Evolutionary conservation across 2,888 invertebrate genomes (phyloP).

Genomic region (Petrolisthes cinctipes): DNA sequence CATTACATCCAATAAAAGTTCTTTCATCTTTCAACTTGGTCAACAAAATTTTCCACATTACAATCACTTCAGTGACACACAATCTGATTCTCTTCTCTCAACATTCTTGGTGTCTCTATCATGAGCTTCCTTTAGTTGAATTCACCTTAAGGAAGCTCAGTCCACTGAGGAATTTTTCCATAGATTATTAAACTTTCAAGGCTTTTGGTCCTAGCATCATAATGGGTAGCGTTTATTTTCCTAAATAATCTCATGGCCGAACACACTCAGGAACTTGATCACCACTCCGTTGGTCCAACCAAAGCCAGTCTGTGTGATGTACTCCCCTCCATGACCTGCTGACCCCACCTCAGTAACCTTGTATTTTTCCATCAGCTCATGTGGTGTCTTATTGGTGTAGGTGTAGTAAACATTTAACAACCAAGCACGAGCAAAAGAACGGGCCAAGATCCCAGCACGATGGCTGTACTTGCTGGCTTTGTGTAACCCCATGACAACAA

Average conservation of each 20-base stretch:
- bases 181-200: too few species aligned
- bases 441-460: constrained; percentile 73
- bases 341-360: constrained; percentile 71
- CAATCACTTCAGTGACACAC: too few species aligned
- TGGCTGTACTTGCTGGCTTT: constrained; percentile 75
- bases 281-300: constrained; percentile 95
- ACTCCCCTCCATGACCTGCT: constrained; percentile 89
- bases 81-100: too few species aligned
- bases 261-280: constrained; percentile 83
- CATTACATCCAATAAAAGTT: too few species aligned
- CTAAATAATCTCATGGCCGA: constrained; percentile 73
- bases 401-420: constrained; percentile 83
- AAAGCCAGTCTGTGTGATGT: constrained; percentile 90
- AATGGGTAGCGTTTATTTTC: too few species aligned
- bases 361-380: constrained; percentile 83
- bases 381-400: constrained; percentile 75
- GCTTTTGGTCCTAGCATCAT: too few species aligned
- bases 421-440: constrained; percentile 74
- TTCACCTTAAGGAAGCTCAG: too few species aligned
- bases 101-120: too few species aligned
- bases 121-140: too few species aligned
- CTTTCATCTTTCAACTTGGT: too few species aligned
- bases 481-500: constrained; percentile 82
- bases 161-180: too few species aligned
- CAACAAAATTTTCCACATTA: too few species aligned